These are phyloP conservation scores for Formica selysi DNA, from an alignment of 1,140 invertebrate species.

Conservation along the genomic window DNA sequence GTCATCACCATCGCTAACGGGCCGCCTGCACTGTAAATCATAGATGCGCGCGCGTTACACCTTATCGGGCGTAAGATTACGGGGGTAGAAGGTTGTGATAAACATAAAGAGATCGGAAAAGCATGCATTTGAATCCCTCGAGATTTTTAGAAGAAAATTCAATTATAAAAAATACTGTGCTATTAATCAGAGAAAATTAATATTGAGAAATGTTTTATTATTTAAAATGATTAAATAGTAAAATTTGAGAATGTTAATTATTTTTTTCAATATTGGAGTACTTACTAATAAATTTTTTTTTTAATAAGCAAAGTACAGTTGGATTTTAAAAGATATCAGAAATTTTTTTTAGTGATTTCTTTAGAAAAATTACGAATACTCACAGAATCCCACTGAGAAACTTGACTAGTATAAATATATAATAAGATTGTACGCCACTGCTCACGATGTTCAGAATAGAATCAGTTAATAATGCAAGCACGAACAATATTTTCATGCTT, in stretches of 20 bases:
- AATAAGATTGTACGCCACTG: constrained; percentile 86
- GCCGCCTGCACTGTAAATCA: constrained; percentile 80
- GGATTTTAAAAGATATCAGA: neutral
- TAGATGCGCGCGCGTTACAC: constrained; percentile 19
- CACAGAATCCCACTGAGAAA: constrained; percentile 88
- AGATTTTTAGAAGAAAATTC: neutral
- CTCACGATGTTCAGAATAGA: constrained; percentile 86
- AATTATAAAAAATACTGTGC: neutral
- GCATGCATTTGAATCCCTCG: neutral
- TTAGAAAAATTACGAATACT: constrained; percentile 75
- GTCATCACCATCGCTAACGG: constrained; percentile 80
- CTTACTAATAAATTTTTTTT: neutral
- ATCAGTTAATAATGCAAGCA: constrained; percentile 87
- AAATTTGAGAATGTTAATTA: neutral
- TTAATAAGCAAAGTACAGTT: neutral
- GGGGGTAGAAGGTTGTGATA: constrained; percentile 9
- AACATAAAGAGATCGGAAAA: neutral
- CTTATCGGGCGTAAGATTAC: constrained; percentile 44
- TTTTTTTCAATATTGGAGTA: constrained; percentile 2
- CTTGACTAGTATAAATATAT: constrained; percentile 87
- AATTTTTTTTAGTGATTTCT: neutral
- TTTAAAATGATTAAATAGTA: neutral
- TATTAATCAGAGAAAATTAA: constrained; percentile 13
- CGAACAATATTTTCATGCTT: constrained; percentile 85
- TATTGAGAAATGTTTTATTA: neutral